Base-by-base conservation (phyloP, 2,888 invertebrate species). In the Falcaria lacertinaria region DNA sequence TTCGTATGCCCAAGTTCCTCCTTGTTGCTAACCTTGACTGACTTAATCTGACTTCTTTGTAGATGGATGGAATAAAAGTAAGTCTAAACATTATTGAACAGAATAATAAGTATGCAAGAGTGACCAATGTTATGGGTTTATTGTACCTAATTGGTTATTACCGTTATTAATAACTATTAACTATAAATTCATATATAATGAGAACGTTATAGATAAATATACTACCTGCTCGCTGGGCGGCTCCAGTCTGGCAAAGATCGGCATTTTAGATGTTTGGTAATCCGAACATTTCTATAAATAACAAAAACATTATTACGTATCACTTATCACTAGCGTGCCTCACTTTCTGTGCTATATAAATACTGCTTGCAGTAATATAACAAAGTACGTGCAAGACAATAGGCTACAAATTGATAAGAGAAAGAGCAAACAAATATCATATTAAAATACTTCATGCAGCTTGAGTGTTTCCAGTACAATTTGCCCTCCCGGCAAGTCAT, bases 241-340 rank as follows among this genome's bases (percentile, higher is more conserved):
- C 81, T 97, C 97, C 28, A 98, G 95, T 70, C 98, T 91, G 33
- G 97, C 97, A 83, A 98, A 98, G 48, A 97, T 98, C 49, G 96
- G 94, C 74, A 96, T 94, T 52, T 91, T 90, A 33, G 97, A 97
- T 14, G 97, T 96, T 80, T 93, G 93, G 74, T 96, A 94, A 83
- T 98, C 97, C 15, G 97, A 94, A 89, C 98, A 98, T 95, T 96
- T 97, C 97, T 98, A 91, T 47, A 93, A 92, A 60, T 45, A 68
- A 28, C 11, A 28, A 28, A 28, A 28, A 7, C 6, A 28, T 28
- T 28, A 11, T 11, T 11, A 28, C 11, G 11, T 28, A 28, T 28
- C 28, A 28, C 28, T 28, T 28, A 42, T 43, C 32, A 60, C 52
- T 57, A 44, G 52, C 54, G 32, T 41, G 34, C 41, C 17, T 34